Evolutionary conservation across 2,113 vertebrate species (phyloP).

Genomic region (Catagonus wagneri): DNA sequence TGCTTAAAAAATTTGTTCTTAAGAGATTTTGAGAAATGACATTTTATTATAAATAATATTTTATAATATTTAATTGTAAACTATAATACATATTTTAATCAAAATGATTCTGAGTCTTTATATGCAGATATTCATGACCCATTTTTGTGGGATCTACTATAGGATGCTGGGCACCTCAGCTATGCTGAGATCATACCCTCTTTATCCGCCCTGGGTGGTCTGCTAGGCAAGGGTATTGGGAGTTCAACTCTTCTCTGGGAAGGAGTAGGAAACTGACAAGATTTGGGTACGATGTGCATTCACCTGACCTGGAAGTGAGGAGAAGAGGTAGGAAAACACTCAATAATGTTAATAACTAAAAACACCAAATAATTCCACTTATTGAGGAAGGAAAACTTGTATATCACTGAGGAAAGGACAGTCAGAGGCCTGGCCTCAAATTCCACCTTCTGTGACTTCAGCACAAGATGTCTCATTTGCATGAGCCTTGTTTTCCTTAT

Average conservation of each 20-base stretch:
- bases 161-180: background rate
- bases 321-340: background rate
- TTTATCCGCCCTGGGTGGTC: background rate
- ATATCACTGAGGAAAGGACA: background rate
- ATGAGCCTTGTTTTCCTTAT: background rate
- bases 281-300: background rate
- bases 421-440: background rate
- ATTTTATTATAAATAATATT: slow-evolving; percentile 17
- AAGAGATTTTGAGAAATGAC: background rate
- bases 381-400: background rate
- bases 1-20: no score
- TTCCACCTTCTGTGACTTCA: background rate
- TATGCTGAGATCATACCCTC: background rate
- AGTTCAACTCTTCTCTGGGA: background rate
- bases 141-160: background rate
- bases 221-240: background rate
- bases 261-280: background rate
- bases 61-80: slow-evolving; percentile 32
- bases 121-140: background rate
- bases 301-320: background rate
- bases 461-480: background rate
- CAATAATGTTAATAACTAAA: background rate
- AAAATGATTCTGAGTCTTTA: background rate
- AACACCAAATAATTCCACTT: background rate
- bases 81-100: background rate